These are phyloP conservation scores for Papilio protenor DNA, from an alignment of 2,888 invertebrate species.

Conservation along the genomic window DNA sequence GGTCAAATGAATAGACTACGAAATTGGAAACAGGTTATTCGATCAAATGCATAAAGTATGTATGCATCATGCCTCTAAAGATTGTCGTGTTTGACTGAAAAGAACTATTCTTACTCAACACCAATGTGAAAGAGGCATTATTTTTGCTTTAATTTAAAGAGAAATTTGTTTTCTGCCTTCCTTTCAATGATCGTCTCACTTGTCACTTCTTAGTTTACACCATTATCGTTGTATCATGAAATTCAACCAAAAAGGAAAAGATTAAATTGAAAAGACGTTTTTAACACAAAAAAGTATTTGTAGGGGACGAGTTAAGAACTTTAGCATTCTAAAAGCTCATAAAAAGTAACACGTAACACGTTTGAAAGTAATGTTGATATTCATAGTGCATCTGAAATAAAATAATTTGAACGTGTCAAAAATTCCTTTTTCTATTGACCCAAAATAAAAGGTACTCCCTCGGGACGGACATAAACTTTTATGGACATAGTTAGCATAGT, in stretches of 20 bases:
- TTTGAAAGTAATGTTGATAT: not conserved
- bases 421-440: conserved; percentile 6
- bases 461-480: not conserved
- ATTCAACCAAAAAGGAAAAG: too few relatives aligned
- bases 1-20: not conserved
- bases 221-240: too few relatives aligned
- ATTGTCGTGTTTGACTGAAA: not conserved
- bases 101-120: not conserved
- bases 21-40: conserved; percentile 15
- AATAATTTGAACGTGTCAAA: conserved; percentile 2
- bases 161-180: too few relatives aligned
- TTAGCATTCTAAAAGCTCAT: too few relatives aligned
- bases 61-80: not conserved
- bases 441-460: conserved; percentile 11
- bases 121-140: not conserved
- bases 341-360: not conserved
- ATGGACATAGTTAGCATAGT: conserved; percentile 11
- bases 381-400: not conserved
- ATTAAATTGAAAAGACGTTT: too few relatives aligned
- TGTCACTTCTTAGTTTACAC: too few relatives aligned
- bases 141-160: not conserved
- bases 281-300: too few relatives aligned
- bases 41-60: not conserved
- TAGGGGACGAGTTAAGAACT: too few relatives aligned
- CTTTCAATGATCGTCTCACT: too few relatives aligned